Evolutionary conservation across 2,888 invertebrate genomes (phyloP).

Genomic region (Encarsia formosa): DNA sequence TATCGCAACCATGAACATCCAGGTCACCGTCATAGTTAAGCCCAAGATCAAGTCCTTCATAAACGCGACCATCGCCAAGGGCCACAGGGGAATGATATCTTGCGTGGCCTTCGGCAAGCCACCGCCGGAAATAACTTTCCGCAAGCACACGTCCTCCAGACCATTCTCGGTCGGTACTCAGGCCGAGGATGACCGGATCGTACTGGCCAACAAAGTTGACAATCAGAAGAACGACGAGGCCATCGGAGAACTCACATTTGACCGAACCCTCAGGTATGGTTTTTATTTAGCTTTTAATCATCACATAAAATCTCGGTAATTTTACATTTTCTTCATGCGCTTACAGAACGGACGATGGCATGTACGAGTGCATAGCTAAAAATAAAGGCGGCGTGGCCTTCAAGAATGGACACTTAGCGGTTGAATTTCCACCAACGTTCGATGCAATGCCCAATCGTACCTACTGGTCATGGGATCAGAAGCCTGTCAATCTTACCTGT

Average conservation of each 20-base stretch:
- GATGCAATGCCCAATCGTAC: conserved; percentile 66
- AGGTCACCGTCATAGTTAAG: conserved; percentile 67
- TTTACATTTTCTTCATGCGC: neutral
- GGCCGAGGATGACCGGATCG: conserved; percentile 64
- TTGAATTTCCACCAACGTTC: conserved; percentile 80
- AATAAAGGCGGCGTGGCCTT: conserved; percentile 74
- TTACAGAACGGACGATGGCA: conserved; percentile 71
- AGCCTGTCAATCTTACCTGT: conserved; percentile 80
- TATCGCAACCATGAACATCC: conserved; percentile 64
- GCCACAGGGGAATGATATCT: conserved; percentile 62
- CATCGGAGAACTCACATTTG: conserved; percentile 66
- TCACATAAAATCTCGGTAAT: no score
- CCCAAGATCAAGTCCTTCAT: conserved; percentile 75
- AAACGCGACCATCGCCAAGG: conserved; percentile 67
- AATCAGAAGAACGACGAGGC: conserved; percentile 57
- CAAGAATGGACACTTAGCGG: conserved; percentile 76
- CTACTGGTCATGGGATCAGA: conserved; percentile 78
- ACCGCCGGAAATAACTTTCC: conserved; percentile 73
- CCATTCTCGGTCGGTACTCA: conserved; percentile 64
- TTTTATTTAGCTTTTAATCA: no score
- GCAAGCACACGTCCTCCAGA: conserved; percentile 66
- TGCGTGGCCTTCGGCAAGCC: conserved; percentile 81
- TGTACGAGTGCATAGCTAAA: conserved; percentile 81
- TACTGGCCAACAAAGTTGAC: conserved; percentile 57
- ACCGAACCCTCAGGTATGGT: conserved; percentile 44